Evolutionary conservation across 2,888 invertebrate genomes (phyloP), one percentile per base, ranked within the genome.

Genomic region (Nesidiocoris tenuis): DNA sequence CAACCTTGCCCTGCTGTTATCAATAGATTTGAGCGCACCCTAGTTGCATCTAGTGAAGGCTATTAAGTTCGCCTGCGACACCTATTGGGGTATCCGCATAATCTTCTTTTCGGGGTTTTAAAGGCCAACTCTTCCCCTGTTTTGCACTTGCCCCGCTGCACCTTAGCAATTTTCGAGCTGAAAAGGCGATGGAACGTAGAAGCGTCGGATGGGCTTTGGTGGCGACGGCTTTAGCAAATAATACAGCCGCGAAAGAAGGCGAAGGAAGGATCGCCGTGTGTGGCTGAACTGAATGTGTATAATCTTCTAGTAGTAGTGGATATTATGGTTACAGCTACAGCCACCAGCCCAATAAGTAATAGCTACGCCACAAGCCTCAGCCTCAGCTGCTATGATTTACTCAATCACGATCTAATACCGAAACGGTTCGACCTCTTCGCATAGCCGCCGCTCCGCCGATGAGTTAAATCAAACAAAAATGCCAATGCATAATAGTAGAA

Each of bases 321-420:
- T 72, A 72, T 61, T 72, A 72, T n/a, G n/a, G n/a, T n/a, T n/a
- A n/a, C 61, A n/a, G 72, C 54, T 54, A 61, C 39, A 61, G 61
- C 63, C 72, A 61, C 72, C 61, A 54, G 61, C 61, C n/a, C n/a
- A n/a, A n/a, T n/a, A n/a, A n/a, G n/a, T n/a, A n/a, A n/a, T n/a
- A n/a, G n/a, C n/a, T n/a, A n/a, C 65, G 61, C 61, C 61, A 61
- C 3, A 39, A 39, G 3, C 39, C 12, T 7, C 39, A 12, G 5
- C 12, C 39, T 39, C 39, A 12, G 39, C 39, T 12, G 39, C 39
- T 39, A 39, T 72, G 72, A 72, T 72, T 72, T 72, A 72, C 72
- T 72, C 72, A 72, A 72, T 72, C 72, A 72, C 72, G 72, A 72
- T 72, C 72, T 63, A 72, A 72, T 63, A 72, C 72, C 72, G 72